These are phyloP conservation scores for Maniola jurtina DNA, from an alignment of 1,140 invertebrate genomes.

Conservation along the genomic window DNA sequence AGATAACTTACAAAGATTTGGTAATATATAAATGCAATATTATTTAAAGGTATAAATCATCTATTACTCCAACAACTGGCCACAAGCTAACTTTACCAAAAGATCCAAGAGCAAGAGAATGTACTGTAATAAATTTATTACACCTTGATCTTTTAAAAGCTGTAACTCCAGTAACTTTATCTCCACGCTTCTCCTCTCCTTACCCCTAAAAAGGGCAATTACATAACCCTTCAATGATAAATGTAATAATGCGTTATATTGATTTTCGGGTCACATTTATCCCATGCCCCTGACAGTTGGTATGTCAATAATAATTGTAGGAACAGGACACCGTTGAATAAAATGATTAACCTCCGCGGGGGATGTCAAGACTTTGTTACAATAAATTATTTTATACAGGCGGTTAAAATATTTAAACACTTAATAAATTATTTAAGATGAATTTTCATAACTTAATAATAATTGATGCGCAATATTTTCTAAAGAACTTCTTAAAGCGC, in stretches of 20 bases:
- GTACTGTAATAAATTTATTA: background rate
- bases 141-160: constrained; percentile 3
- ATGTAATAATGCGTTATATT: constrained; percentile 36
- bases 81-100: too few relatives aligned
- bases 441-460: too few relatives aligned
- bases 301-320: constrained; percentile 70
- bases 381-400: constrained; percentile 7
- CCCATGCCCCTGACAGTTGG: constrained; percentile 55
- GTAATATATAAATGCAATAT: too few relatives aligned
- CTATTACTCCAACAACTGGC: too few relatives aligned
- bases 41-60: too few relatives aligned
- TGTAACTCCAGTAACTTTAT: background rate
- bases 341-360: constrained; percentile 65
- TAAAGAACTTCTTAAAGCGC: too few relatives aligned
- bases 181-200: background rate
- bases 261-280: constrained; percentile 57
- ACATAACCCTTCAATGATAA: constrained; percentile 19
- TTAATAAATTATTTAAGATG: too few relatives aligned
- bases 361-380: constrained; percentile 18
- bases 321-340: constrained; percentile 65
- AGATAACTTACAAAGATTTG: too few relatives aligned
- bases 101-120: too few relatives aligned
- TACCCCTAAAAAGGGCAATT: constrained; percentile 2
- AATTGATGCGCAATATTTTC: too few relatives aligned
- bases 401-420: constrained; percentile 13